Percentiles rank a stretch among this genome's conserved stretches.
Conservation (phyloP, 2,888 invertebrate species). For the Scaptomyza tumidula region DNA sequence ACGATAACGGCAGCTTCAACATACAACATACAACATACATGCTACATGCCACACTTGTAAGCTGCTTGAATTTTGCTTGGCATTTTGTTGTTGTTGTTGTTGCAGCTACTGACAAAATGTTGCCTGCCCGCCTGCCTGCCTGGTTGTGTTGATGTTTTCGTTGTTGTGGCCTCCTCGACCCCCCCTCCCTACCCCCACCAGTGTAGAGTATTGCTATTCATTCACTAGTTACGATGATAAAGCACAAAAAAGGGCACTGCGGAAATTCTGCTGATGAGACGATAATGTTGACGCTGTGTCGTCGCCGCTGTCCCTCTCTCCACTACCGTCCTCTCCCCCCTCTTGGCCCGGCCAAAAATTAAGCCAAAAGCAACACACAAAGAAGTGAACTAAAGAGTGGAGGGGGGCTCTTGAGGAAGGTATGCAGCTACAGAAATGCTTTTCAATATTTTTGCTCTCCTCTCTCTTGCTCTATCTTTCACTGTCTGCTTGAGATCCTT, state of each 20-base stretch:
- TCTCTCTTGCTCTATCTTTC: conserved; percentile 5
- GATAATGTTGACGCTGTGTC: conserved; percentile 72
- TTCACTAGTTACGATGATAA: conserved; percentile 80
- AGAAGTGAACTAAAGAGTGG: background rate
- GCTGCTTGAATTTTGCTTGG: conserved; percentile 69
- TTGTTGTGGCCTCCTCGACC: conserved; percentile 32
- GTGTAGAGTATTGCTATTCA: conserved; percentile 70
- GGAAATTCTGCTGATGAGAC: conserved; percentile 79
- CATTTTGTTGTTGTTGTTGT: conserved; percentile 45
- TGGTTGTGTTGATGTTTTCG: conserved; percentile 50
- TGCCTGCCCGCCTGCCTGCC: conserved; percentile 43
- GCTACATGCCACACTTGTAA: conserved; percentile 79
- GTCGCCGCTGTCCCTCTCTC: background rate
- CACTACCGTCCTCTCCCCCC: no score
- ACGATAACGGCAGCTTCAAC: conserved; percentile 72
- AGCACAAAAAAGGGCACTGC: conserved; percentile 75
- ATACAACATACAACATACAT: conserved; percentile 2
- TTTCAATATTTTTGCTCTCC: conserved; percentile 64
- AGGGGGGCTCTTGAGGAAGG: conserved; percentile 27
- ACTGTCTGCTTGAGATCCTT: conserved; percentile 48
- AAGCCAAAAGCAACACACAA: conserved; percentile 49
- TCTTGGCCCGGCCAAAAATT: conserved; percentile 40
- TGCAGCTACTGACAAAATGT: conserved; percentile 58
- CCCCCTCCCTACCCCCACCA: conserved; percentile 1
- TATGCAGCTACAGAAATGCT: conserved; percentile 62